phyloP scores from a whole-genome alignment of 1,140 invertebrate species.

The Tachypleus tridentatus region DNA sequence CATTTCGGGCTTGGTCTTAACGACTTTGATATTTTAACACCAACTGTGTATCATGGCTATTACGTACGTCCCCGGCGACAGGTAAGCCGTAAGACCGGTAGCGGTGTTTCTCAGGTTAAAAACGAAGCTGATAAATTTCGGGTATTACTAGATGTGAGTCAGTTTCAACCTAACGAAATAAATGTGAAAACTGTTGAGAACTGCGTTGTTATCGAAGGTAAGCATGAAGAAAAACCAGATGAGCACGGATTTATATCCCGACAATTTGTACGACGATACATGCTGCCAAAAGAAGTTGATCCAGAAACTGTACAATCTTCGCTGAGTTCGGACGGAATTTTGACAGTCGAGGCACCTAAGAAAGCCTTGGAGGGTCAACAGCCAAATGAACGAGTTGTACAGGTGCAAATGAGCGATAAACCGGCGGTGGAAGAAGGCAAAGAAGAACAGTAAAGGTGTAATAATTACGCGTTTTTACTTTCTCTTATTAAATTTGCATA shows the following conservation, averaged over 20 bases:
- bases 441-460: too few relatives aligned
- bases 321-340: constrained; percentile 58
- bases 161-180: constrained; percentile 71
- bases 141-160: constrained; percentile 65
- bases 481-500: too few relatives aligned
- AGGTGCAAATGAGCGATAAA: constrained; percentile 13
- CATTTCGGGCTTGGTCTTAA: constrained; percentile 24
- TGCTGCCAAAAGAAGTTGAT: constrained; percentile 46
- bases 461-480: too few relatives aligned
- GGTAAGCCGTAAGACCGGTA: not conserved
- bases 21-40: constrained; percentile 20
- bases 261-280: constrained; percentile 49
- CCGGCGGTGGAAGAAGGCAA: not conserved
- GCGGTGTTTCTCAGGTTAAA: constrained; percentile 11
- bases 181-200: constrained; percentile 70
- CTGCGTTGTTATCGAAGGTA: constrained; percentile 60
- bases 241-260: constrained; percentile 50
- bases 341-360: constrained; percentile 54
- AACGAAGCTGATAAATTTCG: constrained; percentile 33
- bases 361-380: constrained; percentile 18
- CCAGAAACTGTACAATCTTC: constrained; percentile 50
- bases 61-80: constrained; percentile 14
- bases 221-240: constrained; percentile 68
- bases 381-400: constrained; percentile 24
- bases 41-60: constrained; percentile 15